phyloP scores from a whole-genome alignment of 2,888 invertebrate species.

The Caenorhabditis japonica region DNA sequence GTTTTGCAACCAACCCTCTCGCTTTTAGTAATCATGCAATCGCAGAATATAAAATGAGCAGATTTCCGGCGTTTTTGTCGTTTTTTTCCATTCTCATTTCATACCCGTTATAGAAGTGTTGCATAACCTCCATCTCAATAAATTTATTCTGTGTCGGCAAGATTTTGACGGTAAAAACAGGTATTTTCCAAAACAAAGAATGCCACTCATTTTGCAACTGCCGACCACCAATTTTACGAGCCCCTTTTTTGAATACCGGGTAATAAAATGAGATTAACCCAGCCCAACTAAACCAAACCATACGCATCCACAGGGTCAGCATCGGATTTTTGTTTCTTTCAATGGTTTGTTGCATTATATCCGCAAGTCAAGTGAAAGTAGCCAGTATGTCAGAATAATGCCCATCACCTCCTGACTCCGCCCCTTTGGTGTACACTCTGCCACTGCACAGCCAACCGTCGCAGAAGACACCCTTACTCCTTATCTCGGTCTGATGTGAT shows the following conservation, averaged over 20 bases:
- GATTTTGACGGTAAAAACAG: slow-evolving; percentile 3
- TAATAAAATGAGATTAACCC: slow-evolving; percentile 45
- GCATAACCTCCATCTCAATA: slow-evolving; percentile 24
- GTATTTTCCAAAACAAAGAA: neutral
- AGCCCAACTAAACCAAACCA: no score
- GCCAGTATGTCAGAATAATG: no score
- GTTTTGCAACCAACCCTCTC: neutral
- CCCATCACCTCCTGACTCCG: slow-evolving; percentile 6
- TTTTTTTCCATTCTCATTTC: slow-evolving; percentile 6
- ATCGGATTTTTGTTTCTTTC: no score
- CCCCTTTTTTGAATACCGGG: slow-evolving; percentile 32
- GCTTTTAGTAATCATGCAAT: slow-evolving; percentile 31
- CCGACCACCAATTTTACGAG: slow-evolving; percentile 12
- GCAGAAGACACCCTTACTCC: slow-evolving; percentile 15
- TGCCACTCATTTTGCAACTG: slow-evolving; percentile 3
- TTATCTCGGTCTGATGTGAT: slow-evolving; percentile 5
- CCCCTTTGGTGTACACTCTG: slow-evolving; percentile 40
- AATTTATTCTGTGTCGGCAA: neutral
- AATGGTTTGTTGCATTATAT: no score
- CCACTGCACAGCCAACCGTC: slow-evolving; percentile 14
- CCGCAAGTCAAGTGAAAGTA: no score
- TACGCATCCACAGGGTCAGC: no score
- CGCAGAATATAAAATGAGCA: slow-evolving; percentile 41
- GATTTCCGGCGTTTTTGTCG: slow-evolving; percentile 47
- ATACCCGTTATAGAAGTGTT: slow-evolving; percentile 20